These are phyloP conservation scores for Empidonax alnorum DNA, from an alignment of 2,113 vertebrate species.

Conservation along the genomic window DNA sequence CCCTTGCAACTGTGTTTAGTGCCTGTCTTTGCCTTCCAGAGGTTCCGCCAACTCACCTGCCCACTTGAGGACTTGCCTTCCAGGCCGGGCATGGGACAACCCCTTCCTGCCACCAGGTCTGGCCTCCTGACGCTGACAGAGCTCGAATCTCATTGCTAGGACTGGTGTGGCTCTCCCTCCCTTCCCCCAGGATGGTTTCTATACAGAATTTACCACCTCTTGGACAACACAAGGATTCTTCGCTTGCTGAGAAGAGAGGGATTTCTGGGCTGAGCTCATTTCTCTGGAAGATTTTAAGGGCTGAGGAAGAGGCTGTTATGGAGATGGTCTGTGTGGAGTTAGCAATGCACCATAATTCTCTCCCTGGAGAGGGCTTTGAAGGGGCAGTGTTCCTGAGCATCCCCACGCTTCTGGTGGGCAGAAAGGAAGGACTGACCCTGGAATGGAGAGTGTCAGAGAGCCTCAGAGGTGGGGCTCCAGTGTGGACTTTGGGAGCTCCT, in stretches of 20 bases:
- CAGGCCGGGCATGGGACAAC: background rate
- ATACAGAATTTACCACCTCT: background rate
- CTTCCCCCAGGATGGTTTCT: background rate
- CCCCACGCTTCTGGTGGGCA: background rate
- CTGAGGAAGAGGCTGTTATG: background rate
- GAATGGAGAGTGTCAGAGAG: background rate
- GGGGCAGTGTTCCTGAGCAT: background rate
- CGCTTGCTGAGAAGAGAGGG: background rate
- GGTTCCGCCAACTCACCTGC: conserved; percentile 74
- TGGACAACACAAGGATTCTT: conserved; percentile 13
- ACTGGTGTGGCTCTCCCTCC: background rate
- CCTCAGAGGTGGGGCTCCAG: background rate
- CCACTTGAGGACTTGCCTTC: conserved; percentile 76
- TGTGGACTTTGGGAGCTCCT: conserved; percentile 7
- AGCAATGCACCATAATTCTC: conserved; percentile 27
- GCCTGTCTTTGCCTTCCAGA: conserved; percentile 64
- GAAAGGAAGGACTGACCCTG: conserved; percentile 32
- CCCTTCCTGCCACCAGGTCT: conserved; percentile 21
- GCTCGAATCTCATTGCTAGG: conserved; percentile 73
- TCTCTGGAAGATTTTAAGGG: conserved; percentile 3
- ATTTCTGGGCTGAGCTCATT: background rate
- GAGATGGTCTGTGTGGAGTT: conserved; percentile 10
- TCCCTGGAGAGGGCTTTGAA: background rate
- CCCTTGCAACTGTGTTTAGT: background rate
- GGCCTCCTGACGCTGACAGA: conserved; percentile 67